Evolutionary conservation across 2,888 invertebrate species (phyloP).

Genomic region (Diploptera punctata): DNA sequence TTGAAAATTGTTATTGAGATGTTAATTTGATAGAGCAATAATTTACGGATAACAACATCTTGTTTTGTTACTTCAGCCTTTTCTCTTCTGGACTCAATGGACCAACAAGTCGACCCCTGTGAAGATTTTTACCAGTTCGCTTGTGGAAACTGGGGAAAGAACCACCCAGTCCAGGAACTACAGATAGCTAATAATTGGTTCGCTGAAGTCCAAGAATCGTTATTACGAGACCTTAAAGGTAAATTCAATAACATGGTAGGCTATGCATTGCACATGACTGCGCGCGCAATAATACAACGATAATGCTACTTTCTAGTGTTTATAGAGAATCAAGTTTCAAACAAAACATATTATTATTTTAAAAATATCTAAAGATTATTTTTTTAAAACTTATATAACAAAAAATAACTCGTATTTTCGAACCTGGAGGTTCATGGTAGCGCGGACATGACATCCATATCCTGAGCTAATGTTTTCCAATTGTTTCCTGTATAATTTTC

Average conservation of each 20-base stretch:
- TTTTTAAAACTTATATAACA: not conserved
- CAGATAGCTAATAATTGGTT: slow-evolving; percentile 20
- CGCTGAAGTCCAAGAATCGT: not conserved
- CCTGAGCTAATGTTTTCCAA: too few species aligned
- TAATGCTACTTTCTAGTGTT: not conserved
- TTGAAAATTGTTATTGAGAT: too few species aligned
- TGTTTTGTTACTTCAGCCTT: not conserved
- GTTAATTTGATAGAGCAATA: too few species aligned
- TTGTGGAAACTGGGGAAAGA: slow-evolving; percentile 30
- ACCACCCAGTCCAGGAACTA: not conserved
- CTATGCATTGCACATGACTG: too few species aligned
- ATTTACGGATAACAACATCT: too few species aligned
- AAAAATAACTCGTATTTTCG: not conserved
- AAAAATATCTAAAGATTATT: not conserved
- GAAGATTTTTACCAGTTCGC: slow-evolving; percentile 35
- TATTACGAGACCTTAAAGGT: slow-evolving; percentile 10
- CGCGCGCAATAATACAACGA: too few species aligned
- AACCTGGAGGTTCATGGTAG: too few species aligned
- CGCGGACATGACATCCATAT: too few species aligned
- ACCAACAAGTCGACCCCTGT: slow-evolving; percentile 23
- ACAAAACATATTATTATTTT: not conserved
- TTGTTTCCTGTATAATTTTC: too few species aligned
- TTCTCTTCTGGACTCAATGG: slow-evolving; percentile 33
- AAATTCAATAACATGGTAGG: too few species aligned
- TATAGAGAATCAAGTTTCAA: not conserved